Conservation (phyloP, 2,888 invertebrate genomes). For the Pachliopta kotzebuea region DNA sequence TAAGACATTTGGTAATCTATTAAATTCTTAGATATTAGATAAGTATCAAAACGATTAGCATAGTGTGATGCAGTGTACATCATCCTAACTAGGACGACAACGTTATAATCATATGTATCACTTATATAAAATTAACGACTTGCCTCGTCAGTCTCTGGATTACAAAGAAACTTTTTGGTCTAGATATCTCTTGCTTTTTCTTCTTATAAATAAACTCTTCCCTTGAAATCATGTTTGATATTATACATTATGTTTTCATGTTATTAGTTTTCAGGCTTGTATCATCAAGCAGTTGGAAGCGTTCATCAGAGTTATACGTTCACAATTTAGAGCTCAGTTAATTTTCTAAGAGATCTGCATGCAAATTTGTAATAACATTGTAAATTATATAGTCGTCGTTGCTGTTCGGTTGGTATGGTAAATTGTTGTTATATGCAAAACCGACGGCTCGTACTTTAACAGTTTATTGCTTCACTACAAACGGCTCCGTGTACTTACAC, state of each 20-base stretch:
- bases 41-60: too few species aligned
- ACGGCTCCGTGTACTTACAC: not conserved
- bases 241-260: not conserved
- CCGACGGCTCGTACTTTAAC: not conserved
- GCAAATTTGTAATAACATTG: slow-evolving; percentile 20
- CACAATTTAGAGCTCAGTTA: slow-evolving; percentile 5
- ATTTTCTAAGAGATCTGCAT: slow-evolving; percentile 22
- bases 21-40: too few species aligned
- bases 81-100: too few species aligned
- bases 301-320: slow-evolving; percentile 5
- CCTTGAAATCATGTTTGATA: not conserved
- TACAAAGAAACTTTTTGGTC: too few species aligned
- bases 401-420: not conserved
- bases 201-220: not conserved
- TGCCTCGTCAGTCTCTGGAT: too few species aligned
- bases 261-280: not conserved
- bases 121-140: too few species aligned
- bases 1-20: too few species aligned
- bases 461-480: slow-evolving; percentile 1
- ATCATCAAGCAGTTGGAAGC: not conserved
- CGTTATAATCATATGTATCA: too few species aligned
- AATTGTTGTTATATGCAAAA: slow-evolving; percentile 21
- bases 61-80: too few species aligned
- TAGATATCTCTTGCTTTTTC: too few species aligned
- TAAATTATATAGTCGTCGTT: slow-evolving; percentile 5